A percentile compares a stretch with the other conserved stretches of the same genome.
Evolutionary conservation across 2,888 invertebrate species (phyloP).

Genomic region (Volucella bombylans): DNA sequence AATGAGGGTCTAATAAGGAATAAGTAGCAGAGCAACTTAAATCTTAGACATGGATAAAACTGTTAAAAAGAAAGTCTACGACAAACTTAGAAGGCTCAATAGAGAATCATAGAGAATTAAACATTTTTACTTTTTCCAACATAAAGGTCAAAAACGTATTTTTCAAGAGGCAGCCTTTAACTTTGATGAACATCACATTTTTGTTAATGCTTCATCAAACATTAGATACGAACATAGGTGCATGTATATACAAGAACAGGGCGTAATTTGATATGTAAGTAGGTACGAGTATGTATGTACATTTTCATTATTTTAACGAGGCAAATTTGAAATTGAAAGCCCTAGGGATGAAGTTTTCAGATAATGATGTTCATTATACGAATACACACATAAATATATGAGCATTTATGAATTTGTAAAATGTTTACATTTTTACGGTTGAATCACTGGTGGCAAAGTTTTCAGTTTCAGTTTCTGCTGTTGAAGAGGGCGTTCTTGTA

Average conservation of each 20-base stretch:
- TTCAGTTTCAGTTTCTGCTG: slow-evolving; percentile 15
- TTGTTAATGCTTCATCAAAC: not conserved
- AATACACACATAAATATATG: not conserved
- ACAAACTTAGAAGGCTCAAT: no score
- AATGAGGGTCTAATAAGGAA: no score
- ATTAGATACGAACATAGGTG: not conserved
- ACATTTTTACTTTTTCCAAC: no score
- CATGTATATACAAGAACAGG: not conserved
- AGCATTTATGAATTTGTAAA: not conserved
- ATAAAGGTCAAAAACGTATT: no score
- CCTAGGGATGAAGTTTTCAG: not conserved
- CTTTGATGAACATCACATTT: not conserved
- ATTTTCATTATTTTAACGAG: not conserved
- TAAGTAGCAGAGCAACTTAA: no score
- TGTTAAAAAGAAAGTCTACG: no score
- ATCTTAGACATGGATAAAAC: no score
- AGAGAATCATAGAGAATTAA: no score
- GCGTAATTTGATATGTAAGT: slow-evolving; percentile 34
- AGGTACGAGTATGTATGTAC: no score
- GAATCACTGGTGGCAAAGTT: slow-evolving; percentile 30
- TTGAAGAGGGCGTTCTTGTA: slow-evolving; percentile 24
- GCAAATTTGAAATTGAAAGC: slow-evolving; percentile 2
- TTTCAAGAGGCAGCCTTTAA: no score
- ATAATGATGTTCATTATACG: not conserved
- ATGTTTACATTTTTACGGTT: slow-evolving; percentile 54